A percentile compares a stretch with the other conserved stretches of the same genome.
Conservation (phyloP, 2,113 vertebrate genomes). For the Ia io region DNA sequence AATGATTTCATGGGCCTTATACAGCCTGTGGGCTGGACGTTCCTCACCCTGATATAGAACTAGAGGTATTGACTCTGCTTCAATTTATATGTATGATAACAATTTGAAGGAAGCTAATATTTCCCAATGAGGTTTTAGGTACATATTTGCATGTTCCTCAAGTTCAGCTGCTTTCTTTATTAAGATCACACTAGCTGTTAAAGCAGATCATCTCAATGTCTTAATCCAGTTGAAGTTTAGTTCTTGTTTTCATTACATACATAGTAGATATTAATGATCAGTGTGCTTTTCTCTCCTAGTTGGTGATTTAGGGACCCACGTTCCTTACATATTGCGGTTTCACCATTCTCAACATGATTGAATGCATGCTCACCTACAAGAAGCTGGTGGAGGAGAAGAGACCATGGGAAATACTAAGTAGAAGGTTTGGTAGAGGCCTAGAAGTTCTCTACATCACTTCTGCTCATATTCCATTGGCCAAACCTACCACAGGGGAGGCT, state of each 20-base stretch:
- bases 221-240: neutral
- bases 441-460: neutral
- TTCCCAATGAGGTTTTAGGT: constrained; percentile 27
- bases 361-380: neutral
- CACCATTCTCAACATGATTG: neutral
- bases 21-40: too few relatives aligned
- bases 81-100: neutral
- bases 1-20: too few relatives aligned
- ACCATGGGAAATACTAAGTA: neutral
- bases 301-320: neutral
- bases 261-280: neutral
- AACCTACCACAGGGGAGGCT: neutral
- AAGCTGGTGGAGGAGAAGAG: neutral
- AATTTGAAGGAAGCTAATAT: neutral
- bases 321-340: constrained; percentile 11
- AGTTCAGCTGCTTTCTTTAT: constrained; percentile 21
- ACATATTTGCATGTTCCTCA: neutral
- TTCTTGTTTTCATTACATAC: constrained; percentile 25
- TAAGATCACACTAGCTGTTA: neutral
- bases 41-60: too few relatives aligned
- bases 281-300: neutral
- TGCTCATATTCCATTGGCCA: neutral
- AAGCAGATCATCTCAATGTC: neutral
- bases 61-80: neutral
- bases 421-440: neutral